phyloP scores from a whole-genome alignment of 2,797 vertebrate genomes.

The Smutsia temminckii region DNA sequence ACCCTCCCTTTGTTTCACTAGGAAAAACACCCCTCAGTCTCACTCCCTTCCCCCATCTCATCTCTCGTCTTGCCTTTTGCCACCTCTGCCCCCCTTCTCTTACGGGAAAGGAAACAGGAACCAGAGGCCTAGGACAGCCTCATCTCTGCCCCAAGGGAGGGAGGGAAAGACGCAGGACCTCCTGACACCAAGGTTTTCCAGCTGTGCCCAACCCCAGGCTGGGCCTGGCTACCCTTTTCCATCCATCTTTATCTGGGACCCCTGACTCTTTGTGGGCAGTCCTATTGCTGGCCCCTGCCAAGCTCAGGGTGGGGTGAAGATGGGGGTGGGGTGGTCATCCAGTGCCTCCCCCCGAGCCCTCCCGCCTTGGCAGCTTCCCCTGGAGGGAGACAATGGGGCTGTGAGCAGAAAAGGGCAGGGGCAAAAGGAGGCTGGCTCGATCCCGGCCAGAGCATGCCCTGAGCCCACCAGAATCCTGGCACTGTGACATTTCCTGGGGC shows the following conservation, averaged over 20 bases:
- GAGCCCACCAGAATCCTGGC: slow-evolving; percentile 77
- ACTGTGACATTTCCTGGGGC: slow-evolving; percentile 71
- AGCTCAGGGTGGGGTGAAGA: slow-evolving; percentile 42
- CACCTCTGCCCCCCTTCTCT: too few relatives aligned
- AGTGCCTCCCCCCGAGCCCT: slow-evolving; percentile 53
- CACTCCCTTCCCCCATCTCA: neutral
- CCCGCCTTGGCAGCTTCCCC: slow-evolving; percentile 75
- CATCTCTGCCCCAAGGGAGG: neutral
- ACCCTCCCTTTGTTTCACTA: neutral
- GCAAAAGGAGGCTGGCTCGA: slow-evolving; percentile 67
- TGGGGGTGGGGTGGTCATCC: slow-evolving; percentile 52
- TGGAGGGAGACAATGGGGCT: slow-evolving; percentile 77
- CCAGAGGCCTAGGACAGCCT: neutral
- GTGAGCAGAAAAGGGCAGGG: slow-evolving; percentile 80
- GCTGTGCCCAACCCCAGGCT: neutral
- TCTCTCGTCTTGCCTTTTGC: neutral
- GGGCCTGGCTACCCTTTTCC: neutral
- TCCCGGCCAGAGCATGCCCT: slow-evolving; percentile 73
- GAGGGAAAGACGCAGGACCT: slow-evolving; percentile 18
- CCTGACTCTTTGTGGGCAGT: slow-evolving; percentile 37
- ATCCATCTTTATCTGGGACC: slow-evolving; percentile 20
- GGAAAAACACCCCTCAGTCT: slow-evolving; percentile 14
- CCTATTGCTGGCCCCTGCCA: neutral
- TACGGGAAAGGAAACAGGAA: slow-evolving; percentile 25
- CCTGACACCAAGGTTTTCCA: neutral